These are phyloP conservation scores for Boloria selene DNA, from an alignment of 2,888 invertebrate genomes.

Conservation along the genomic window DNA sequence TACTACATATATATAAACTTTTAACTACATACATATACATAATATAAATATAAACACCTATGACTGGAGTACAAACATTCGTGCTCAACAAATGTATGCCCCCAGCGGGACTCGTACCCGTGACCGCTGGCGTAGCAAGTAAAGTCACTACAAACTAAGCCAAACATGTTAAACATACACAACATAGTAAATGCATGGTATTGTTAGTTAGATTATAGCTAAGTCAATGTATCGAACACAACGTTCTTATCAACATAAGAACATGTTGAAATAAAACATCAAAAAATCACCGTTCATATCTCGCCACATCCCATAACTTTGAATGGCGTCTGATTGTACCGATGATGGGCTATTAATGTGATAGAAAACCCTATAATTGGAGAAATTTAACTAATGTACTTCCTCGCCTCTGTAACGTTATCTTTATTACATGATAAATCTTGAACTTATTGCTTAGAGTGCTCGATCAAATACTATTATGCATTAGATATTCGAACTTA, in stretches of 20 bases:
- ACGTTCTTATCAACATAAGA: background rate
- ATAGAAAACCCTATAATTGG: conserved; percentile 53
- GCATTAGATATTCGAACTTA: background rate
- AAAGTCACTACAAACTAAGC: too few species aligned
- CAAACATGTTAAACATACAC: too few species aligned
- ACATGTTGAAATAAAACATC: background rate
- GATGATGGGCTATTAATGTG: conserved; percentile 51
- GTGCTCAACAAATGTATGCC: too few species aligned
- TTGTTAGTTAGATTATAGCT: too few species aligned
- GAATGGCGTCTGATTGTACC: conserved; percentile 44
- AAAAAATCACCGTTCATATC: conserved; percentile 7
- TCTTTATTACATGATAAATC: conserved; percentile 52
- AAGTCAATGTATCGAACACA: too few species aligned
- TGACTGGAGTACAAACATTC: too few species aligned
- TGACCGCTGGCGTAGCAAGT: too few species aligned
- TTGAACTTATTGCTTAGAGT: conserved; percentile 42
- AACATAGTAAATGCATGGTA: too few species aligned
- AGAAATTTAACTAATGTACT: conserved; percentile 45
- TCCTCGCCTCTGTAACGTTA: conserved; percentile 46
- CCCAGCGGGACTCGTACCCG: too few species aligned
- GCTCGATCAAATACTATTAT: conserved; percentile 24
- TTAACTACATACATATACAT: too few species aligned
- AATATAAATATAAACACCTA: too few species aligned
- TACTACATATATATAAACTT: too few species aligned
- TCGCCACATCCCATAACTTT: conserved; percentile 23